Evolutionary conservation across 1,140 invertebrate species (phyloP).

Genomic region (Harpegnathos saltator): DNA sequence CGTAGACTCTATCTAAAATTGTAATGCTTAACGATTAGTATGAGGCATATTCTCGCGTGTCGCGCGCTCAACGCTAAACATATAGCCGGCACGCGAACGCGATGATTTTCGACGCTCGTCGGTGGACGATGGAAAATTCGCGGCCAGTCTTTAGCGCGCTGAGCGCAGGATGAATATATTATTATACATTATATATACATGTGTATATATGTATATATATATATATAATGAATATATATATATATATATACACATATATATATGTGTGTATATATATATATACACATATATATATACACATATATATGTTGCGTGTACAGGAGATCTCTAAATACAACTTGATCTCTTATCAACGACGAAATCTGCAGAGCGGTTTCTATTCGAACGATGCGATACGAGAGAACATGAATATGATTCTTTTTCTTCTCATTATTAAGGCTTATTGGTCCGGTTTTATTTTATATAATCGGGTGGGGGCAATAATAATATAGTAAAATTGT

Average conservation of each 20-base stretch:
- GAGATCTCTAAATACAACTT: constrained; percentile 46
- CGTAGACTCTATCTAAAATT: constrained; percentile 55
- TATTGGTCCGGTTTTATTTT: constrained; percentile 74
- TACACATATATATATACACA: no score
- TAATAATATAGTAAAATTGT: constrained; percentile 49
- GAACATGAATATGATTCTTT: constrained; percentile 22
- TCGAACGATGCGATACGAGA: constrained; percentile 55
- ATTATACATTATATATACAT: not conserved
- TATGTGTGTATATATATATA: no score
- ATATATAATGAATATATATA: no score
- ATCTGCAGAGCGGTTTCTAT: constrained; percentile 73
- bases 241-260: no score
- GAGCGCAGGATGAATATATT: constrained; percentile 30
- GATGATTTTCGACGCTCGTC: not conserved
- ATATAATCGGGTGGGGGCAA: constrained; percentile 54
- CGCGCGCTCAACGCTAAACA: not conserved
- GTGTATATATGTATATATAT: no score
- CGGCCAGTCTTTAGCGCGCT: not conserved
- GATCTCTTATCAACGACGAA: constrained; percentile 51
- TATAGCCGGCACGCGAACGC: not conserved
- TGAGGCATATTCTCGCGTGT: constrained; percentile 29
- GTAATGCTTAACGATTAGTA: constrained; percentile 35
- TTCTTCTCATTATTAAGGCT: constrained; percentile 71
- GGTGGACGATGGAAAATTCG: no score
- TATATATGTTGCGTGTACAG: no score